Conservation (phyloP, 1,140 invertebrate species). For the Stegodyphus dumicola region DNA sequence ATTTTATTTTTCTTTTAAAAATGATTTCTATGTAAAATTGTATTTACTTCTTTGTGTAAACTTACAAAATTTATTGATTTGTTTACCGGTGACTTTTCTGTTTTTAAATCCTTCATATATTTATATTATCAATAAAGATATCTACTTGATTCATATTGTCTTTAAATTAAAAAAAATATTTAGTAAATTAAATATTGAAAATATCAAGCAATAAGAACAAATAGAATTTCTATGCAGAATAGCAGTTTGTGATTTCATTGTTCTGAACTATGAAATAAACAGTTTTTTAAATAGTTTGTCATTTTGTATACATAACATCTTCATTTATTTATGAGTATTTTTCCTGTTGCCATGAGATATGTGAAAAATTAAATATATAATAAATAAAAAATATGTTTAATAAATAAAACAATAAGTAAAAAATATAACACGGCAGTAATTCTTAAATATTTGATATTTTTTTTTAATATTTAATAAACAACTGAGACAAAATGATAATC, state of each 20-base stretch:
- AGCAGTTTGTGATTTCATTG: constrained; percentile 32
- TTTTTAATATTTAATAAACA: no score
- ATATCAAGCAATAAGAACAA: constrained; percentile 21
- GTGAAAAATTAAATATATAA: no score
- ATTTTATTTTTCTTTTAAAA: not conserved
- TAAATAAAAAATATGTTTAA: no score
- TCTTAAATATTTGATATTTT: no score
- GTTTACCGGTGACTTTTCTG: constrained; percentile 21
- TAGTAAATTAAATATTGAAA: constrained; percentile 3
- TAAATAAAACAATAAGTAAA: no score
- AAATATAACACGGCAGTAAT: no score
- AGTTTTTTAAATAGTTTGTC: constrained; percentile 27
- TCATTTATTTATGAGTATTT: no score
- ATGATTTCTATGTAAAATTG: not conserved
- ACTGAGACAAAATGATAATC: no score
- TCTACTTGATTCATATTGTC: not conserved
- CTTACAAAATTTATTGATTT: constrained; percentile 5
- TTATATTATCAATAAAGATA: not conserved
- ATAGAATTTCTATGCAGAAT: constrained; percentile 13
- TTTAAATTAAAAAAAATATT: not conserved
- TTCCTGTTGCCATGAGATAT: no score
- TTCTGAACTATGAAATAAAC: constrained; percentile 11
- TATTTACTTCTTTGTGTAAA: not conserved
- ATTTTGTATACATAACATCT: not conserved
- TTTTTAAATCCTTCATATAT: not conserved